Evolutionary conservation across 2,797 vertebrate species (phyloP), one percentile per base, ranked within the genome.

Genomic region (Acanthurus tractus): DNA sequence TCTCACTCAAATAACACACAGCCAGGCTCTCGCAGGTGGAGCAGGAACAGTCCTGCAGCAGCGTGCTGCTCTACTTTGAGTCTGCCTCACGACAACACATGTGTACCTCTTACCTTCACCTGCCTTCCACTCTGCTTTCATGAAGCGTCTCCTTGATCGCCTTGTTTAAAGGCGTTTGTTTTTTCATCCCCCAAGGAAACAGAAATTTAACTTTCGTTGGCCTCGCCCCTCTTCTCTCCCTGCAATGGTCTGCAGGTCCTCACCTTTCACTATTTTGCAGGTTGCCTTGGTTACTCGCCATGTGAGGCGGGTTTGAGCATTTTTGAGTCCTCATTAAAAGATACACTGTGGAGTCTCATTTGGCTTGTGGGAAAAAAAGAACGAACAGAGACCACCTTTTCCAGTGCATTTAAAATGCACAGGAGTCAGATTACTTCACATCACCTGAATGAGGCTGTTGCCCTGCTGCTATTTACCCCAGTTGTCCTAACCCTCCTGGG

Each of bases 261-360:
- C 46, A 77, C 69, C 83, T 78, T 64, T 78, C 63, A 79, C 67
- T 79, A 63, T 80, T 85, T 81, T 22, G 44, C 52, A 82, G 68
- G 86, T 92, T 92, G 86, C 91, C 89, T 86, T 93, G 86, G 88
- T 74, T 86, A 91, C 90, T 54, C 75, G 46, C 57, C 71, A 78
- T 13, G 55, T 38, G 68, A 80, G 42, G 63, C 38, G 20, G 52
- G 55, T 67, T 65, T 76, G 66, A 62, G 71, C 66, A 78, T 82
- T 80, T 86, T 76, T 79, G 23, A 85, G 69, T 22, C 74, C 77
- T 88, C 80, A 87, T 89, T 89, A 89, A 89, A 90, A 82, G 71
- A 85, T 56, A 74, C 73, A 75, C 9, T 38, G 63, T 22, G n/a
- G 76, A 79, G 71, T 70, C 29, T 70, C 36, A 62, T 57, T 69